Base-by-base conservation (phyloP, 1,140 invertebrate genomes). In the Bombus soroeensis region DNA sequence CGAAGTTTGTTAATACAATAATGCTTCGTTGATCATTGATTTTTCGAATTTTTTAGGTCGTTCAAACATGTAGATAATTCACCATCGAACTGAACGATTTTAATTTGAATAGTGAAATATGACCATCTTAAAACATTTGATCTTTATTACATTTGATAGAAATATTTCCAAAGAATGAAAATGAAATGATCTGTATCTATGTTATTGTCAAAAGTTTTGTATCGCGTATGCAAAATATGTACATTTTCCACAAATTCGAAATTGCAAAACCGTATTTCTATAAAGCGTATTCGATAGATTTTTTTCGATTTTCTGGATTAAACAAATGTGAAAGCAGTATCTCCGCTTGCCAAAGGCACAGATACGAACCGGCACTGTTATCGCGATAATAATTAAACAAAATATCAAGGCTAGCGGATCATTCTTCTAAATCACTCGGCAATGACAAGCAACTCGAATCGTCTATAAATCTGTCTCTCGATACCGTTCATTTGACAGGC, bases 341-440 rank as follows among this genome's bases (percentile, higher is more conserved):
- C 32, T 66, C 34, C 59, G 32, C 41, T 82, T 68, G 70, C 47
- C 5, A 70, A 22, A 57, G 37, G 28, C 13, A 18, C 32, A 47
- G 37, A 5, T 41, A 15, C 15, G 28, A 37, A 41, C 6, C n/a
- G 37, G 6, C 39, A 9, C 8, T 78, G 34, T 78, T 78, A 78
- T 70, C 64, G n/a, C 3, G 64, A 43, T 57, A 37, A 37, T 79
- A 84, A 84, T 79, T 84, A 79, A 41, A 12, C 43, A 15, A 28
- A 41, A 34, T n/a, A 70, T 71, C 66, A 57, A 78, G 47, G 64
- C 18, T 59, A 70, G 13, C 39, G 32, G 39, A 32, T 37, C 37
- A 3, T 32, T 73, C 32, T 72, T 73, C 57, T 74, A 66, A 82
- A 82, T 74, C 53, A 82, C 22, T 43, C 6, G n/a, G 57, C 39